Evolutionary conservation across 2,888 invertebrate species (phyloP).

Genomic region (Acrobasis consociella): DNA sequence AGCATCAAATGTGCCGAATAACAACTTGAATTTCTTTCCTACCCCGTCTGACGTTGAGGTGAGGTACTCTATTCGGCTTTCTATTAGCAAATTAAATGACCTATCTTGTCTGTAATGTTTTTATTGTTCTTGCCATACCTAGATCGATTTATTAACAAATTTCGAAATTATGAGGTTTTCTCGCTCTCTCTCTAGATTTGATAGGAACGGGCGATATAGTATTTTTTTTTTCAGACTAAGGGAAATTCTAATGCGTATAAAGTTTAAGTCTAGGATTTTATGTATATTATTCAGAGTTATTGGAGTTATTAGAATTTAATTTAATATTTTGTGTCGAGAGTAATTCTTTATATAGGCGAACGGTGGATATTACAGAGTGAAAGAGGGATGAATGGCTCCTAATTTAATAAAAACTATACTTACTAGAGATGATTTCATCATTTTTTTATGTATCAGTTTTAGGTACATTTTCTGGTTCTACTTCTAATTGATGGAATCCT

Average conservation of each 20-base stretch:
- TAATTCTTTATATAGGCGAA: no score
- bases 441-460: slow-evolving; percentile 22
- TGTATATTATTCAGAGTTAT: no score
- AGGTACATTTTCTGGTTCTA: slow-evolving; percentile 21
- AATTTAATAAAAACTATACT: no score
- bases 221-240: no score
- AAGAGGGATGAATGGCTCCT: not conserved
- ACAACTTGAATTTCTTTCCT: no score
- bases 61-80: no score
- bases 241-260: no score
- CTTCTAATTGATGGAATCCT: slow-evolving; percentile 25
- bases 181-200: slow-evolving; percentile 21
- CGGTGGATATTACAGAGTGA: not conserved
- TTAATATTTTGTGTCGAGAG: no score
- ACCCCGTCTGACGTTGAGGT: slow-evolving; percentile 21
- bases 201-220: no score
- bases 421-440: not conserved
- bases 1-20: no score
- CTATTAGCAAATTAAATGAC: slow-evolving; percentile 30
- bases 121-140: slow-evolving; percentile 25
- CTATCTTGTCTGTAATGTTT: slow-evolving; percentile 16
- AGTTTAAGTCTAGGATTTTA: no score
- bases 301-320: no score
- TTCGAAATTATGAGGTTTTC: slow-evolving; percentile 22
- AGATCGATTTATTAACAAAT: slow-evolving; percentile 22